A percentile compares a stretch with the other conserved stretches of the same genome.
These are phyloP conservation scores for Rhodinocichla rosea DNA, from an alignment of 2,113 vertebrate genomes.

Conservation along the genomic window DNA sequence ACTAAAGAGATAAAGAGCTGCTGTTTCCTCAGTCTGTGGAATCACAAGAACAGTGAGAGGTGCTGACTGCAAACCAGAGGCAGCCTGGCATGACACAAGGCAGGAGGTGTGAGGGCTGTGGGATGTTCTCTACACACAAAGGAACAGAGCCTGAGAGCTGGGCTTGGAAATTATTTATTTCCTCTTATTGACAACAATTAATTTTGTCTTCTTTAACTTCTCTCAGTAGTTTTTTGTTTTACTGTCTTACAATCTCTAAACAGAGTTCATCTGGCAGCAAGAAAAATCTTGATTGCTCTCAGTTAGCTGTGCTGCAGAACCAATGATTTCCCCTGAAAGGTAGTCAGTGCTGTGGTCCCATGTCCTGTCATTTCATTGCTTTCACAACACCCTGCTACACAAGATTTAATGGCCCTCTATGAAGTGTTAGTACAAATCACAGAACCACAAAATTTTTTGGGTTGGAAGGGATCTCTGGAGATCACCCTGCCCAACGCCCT, in stretches of 20 bases:
- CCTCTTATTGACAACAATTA: not conserved
- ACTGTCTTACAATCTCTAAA: not conserved
- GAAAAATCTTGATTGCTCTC: not conserved
- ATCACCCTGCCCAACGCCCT: not conserved
- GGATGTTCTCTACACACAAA: not conserved
- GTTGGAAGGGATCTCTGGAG: not conserved
- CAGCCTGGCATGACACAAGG: not conserved
- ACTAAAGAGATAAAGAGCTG: slow-evolving; percentile 8
- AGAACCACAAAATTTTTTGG: not conserved
- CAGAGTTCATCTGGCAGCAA: not conserved
- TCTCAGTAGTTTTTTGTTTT: not conserved
- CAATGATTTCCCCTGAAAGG: not conserved
- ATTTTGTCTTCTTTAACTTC: not conserved
- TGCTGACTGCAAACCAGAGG: not conserved
- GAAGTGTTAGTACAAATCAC: not conserved
- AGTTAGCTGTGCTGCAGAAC: not conserved
- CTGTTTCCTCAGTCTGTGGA: not conserved
- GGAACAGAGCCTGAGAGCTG: not conserved
- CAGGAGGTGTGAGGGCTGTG: not conserved
- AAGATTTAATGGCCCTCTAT: not conserved
- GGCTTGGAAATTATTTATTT: not conserved
- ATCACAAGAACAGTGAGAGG: not conserved
- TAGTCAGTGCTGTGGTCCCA: not conserved
- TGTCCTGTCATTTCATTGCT: not conserved
- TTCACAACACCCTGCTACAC: not conserved